Evolutionary conservation across 2,797 vertebrate genomes (phyloP).

Genomic region (Tenualosa ilisha): DNA sequence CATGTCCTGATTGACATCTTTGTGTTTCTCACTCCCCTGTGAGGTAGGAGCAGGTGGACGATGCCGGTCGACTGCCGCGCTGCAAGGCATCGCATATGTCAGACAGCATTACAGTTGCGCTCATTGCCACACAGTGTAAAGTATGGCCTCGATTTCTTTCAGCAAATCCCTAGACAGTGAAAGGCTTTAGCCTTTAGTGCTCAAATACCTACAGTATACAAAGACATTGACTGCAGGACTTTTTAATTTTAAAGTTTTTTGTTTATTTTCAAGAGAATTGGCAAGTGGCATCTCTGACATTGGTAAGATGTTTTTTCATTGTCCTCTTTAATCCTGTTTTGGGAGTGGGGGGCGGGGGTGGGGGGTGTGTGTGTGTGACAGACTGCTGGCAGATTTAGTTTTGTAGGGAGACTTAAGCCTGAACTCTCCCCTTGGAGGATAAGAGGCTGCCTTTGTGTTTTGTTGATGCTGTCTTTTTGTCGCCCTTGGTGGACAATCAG

Average conservation of each 20-base stretch:
- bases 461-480: neutral
- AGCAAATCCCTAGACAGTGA: neutral
- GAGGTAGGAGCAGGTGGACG: neutral
- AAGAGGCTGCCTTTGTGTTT: constrained; percentile 18
- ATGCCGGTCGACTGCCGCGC: neutral
- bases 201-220: neutral
- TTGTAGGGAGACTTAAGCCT: neutral
- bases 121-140: neutral
- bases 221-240: neutral
- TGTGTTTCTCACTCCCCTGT: neutral
- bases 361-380: neutral
- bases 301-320: neutral
- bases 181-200: neutral
- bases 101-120: neutral
- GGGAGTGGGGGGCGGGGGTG: neutral
- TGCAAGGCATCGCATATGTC: neutral
- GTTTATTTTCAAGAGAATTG: neutral
- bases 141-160: neutral
- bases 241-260: neutral
- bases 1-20: neutral
- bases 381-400: neutral
- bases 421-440: neutral
- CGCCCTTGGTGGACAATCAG: constrained; percentile 50
- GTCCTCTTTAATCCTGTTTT: neutral
- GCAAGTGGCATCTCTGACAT: neutral